These are phyloP conservation scores for Nannoperca obscura DNA, from an alignment of 2,797 vertebrate genomes.

Conservation along the genomic window DNA sequence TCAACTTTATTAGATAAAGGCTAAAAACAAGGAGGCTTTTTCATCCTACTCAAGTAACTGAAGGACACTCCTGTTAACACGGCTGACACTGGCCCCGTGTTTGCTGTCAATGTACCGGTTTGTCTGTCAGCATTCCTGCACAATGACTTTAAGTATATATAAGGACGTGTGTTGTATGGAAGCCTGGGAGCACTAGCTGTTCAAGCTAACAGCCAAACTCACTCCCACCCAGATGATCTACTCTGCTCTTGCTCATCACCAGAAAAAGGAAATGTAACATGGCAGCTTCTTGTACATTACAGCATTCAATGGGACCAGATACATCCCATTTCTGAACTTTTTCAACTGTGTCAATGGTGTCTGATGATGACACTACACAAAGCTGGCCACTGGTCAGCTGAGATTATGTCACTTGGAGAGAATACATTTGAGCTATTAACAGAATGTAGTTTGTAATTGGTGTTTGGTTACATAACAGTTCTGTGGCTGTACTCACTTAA, in stretches of 20 bases:
- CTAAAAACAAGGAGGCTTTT: background rate
- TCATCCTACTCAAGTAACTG: background rate
- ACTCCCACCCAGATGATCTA: conserved; percentile 44
- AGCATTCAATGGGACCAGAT: conserved; percentile 36
- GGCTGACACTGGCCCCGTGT: conserved; percentile 30
- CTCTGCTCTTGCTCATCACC: conserved; percentile 72
- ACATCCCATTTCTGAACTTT: conserved; percentile 19
- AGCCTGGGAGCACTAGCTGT: conserved; percentile 41
- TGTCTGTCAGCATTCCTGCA: conserved; percentile 45
- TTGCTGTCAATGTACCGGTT: conserved; percentile 45
- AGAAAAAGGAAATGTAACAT: conserved; percentile 70
- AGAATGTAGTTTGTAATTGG: conserved; percentile 18
- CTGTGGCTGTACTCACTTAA: conserved; percentile 15
- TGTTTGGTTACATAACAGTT: background rate
- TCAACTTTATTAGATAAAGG: background rate
- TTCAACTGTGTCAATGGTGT: conserved; percentile 5
- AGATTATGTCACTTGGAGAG: conserved; percentile 40
- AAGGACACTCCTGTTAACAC: conserved; percentile 14
- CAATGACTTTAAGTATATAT: conserved; percentile 32
- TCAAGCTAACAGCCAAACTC: conserved; percentile 45
- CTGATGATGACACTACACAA: conserved; percentile 42
- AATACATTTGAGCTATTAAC: conserved; percentile 24
- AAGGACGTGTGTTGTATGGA: conserved; percentile 23
- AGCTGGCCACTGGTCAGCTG: conserved; percentile 14
- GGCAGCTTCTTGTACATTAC: conserved; percentile 66